Evolutionary conservation across 1,140 invertebrate species (phyloP), one percentile per base, ranked within the genome.

Genomic region (Coptotermes formosanus): DNA sequence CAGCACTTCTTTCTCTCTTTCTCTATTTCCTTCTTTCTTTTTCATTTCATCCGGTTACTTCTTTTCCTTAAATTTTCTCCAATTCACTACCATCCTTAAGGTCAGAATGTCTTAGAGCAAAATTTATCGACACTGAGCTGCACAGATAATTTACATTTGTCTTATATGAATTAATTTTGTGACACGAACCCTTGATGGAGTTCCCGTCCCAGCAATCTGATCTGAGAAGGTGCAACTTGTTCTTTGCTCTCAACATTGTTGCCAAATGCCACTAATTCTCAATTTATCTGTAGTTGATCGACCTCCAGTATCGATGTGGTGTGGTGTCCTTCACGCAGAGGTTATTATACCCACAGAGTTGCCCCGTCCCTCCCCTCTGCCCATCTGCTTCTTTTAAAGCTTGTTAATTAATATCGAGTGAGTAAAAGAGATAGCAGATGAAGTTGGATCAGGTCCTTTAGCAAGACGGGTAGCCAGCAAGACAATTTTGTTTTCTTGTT

Each of bases 361-460:
- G 25, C 14, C 64, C 64, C 25, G 64, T 16, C 25, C 7, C 59
- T 64, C 59, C 21, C 64, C 64, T 16, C 64, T 16, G 8, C n/a
- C 64, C 3, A 8, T 25, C n/a, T 30, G n/a, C 64, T 30, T 75
- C 64, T 75, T 30, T 75, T 75, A 75, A 69, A 75, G 64, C 64
- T 75, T 25, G 64, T 75, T 75, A 75, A 75, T 75, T 75, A 75
- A 75, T 75, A 75, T 75, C 64, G 64, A 75, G 64, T 75, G 64
- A 75, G 64, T 30, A 75, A 75, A 75, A 75, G 64, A 75, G 64
- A 75, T n/a, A 75, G 64, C 30, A 30, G 64, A 75, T 75, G n/a
- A 75, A 75, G 64, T 75, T 75, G 64, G n/a, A 75, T 75, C 64
- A 75, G 64, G 64, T 75, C 64, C 64, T 75, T 75, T 75, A 75